These are phyloP conservation scores for Heliconius congener DNA, from an alignment of 1,140 invertebrate genomes.

Conservation along the genomic window DNA sequence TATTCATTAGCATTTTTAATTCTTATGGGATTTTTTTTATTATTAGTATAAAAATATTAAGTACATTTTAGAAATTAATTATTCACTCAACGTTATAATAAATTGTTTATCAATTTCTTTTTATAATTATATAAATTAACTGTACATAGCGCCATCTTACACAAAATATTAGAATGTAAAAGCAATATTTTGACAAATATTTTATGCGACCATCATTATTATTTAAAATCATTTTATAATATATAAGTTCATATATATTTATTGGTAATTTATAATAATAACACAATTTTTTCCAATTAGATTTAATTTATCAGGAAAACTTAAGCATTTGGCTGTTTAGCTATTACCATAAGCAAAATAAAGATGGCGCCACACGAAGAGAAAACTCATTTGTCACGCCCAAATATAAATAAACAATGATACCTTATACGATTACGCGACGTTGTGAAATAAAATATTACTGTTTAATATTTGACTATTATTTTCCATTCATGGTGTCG, in stretches of 20 bases:
- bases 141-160: not conserved
- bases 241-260: not conserved
- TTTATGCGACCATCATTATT: not conserved
- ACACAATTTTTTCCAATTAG: not conserved
- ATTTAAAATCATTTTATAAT: not conserved
- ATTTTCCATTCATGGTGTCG: conserved; percentile 46
- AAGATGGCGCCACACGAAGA: conserved; percentile 32
- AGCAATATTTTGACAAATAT: not conserved
- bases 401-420: conserved; percentile 65
- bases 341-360: not conserved
- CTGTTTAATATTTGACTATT: conserved; percentile 49
- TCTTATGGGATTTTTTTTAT: not conserved
- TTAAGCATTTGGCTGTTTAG: not conserved
- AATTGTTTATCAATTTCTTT: not conserved
- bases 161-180: not conserved
- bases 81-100: not conserved
- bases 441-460: conserved; percentile 74
- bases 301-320: not conserved
- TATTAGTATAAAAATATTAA: not conserved
- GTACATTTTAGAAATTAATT: not conserved
- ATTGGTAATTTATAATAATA: not conserved
- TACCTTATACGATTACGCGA: conserved; percentile 52
- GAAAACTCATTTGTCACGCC: conserved; percentile 59
- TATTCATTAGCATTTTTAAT: not conserved
- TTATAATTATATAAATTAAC: not conserved